A percentile compares a stretch with the other conserved stretches of the same genome.
Evolutionary conservation across 2,888 invertebrate genomes (phyloP).

Genomic region (Eupithecia abbreviata): DNA sequence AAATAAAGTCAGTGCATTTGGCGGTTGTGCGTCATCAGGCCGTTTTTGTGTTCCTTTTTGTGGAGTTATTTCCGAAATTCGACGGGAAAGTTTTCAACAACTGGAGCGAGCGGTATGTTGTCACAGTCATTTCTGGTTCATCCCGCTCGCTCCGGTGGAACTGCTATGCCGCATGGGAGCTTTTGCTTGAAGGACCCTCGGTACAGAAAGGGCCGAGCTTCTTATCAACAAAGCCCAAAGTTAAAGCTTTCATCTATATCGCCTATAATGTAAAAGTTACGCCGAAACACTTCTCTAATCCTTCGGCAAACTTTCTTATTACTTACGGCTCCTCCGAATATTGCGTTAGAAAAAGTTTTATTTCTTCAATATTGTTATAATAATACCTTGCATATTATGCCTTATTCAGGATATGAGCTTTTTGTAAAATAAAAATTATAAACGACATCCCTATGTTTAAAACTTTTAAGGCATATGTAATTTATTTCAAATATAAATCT

Average conservation of each 20-base stretch:
- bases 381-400: conserved; percentile 13
- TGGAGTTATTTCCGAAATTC: conserved; percentile 79
- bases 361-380: conserved; percentile 31
- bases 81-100: conserved; percentile 69
- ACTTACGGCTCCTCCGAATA: conserved; percentile 54
- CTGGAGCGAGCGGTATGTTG: conserved; percentile 68
- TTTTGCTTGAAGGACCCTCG: conserved; percentile 65
- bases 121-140: conserved; percentile 53
- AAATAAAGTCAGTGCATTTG: conserved; percentile 70
- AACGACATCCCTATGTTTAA: background rate
- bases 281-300: conserved; percentile 68
- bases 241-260: conserved; percentile 70
- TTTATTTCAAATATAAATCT: background rate
- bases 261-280: conserved; percentile 71
- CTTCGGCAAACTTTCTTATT: conserved; percentile 63
- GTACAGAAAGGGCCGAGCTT: conserved; percentile 57
- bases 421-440: background rate
- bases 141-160: conserved; percentile 61
- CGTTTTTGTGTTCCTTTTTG: conserved; percentile 62
- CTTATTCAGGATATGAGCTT: background rate
- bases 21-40: conserved; percentile 55
- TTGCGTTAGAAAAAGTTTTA: conserved; percentile 51
- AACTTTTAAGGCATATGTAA: background rate
- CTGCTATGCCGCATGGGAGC: conserved; percentile 68
- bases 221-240: conserved; percentile 55